A percentile compares a stretch with the other conserved stretches of the same genome.
These are phyloP conservation scores for Coturnix japonica DNA, from an alignment of 2,113 vertebrate species.

Conservation along the genomic window DNA sequence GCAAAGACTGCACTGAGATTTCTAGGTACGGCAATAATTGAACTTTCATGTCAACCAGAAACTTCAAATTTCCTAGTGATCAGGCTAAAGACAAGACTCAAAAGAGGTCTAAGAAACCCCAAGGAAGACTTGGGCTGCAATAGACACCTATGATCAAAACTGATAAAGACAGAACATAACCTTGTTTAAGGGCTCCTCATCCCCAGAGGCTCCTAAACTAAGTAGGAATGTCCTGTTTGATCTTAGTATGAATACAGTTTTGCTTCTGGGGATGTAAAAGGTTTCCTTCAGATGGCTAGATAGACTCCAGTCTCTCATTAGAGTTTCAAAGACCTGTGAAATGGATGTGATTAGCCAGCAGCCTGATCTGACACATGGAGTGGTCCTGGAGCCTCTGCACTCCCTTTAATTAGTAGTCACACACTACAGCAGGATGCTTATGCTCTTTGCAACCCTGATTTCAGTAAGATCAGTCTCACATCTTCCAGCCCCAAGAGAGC, in stretches of 20 bases:
- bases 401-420: background rate
- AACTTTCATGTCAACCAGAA: background rate
- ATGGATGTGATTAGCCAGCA: conserved; percentile 4
- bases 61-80: background rate
- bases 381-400: rapidly evolving
- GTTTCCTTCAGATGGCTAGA: conserved; percentile 12
- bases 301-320: conserved; percentile 34
- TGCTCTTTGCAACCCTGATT: background rate
- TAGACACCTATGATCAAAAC: background rate
- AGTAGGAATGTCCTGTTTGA: conserved; percentile 46
- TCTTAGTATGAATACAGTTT: background rate
- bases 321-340: conserved; percentile 28
- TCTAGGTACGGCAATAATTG: background rate
- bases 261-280: conserved; percentile 23
- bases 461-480: background rate
- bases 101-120: background rate
- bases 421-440: background rate
- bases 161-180: conserved; percentile 12
- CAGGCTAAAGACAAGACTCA: background rate
- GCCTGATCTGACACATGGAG: rapidly evolving
- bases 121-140: background rate
- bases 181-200: conserved; percentile 13
- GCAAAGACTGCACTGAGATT: background rate
- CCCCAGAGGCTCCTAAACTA: conserved; percentile 48
- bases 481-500: background rate